phyloP scores from a whole-genome alignment of 2,113 vertebrate species.

The Xiphias gladius region DNA sequence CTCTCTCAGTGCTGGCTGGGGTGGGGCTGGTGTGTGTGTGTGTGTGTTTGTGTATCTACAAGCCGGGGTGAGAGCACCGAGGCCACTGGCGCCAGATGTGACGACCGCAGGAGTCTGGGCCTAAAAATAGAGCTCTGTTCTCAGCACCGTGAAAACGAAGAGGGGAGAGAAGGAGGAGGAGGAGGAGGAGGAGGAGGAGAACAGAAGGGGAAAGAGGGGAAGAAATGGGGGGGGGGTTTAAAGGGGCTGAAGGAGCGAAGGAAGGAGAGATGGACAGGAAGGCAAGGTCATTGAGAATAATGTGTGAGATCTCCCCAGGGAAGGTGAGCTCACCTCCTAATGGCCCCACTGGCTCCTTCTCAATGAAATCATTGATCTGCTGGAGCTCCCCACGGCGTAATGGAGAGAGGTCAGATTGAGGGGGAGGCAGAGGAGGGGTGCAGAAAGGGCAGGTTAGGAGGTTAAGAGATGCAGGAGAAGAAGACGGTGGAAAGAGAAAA shows the following conservation, averaged over 20 bases:
- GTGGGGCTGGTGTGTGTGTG: slow-evolving; percentile 43
- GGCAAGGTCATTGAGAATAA: slow-evolving; percentile 78
- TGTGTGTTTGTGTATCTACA: slow-evolving; percentile 75
- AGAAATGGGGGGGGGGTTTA: slow-evolving; percentile 40
- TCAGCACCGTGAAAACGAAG: slow-evolving; percentile 80
- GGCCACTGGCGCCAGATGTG: slow-evolving; percentile 87
- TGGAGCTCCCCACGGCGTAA: slow-evolving; percentile 59
- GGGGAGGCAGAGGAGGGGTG: slow-evolving; percentile 12
- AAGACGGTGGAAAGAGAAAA: background rate
- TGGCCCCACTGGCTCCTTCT: slow-evolving; percentile 81
- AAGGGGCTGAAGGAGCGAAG: slow-evolving; percentile 38
- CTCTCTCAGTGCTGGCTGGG: slow-evolving; percentile 63
- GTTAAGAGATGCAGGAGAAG: slow-evolving; percentile 18
- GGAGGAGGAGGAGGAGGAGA: slow-evolving; percentile 26
- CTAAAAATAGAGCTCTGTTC: slow-evolving; percentile 87
- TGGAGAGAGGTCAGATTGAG: slow-evolving; percentile 65
- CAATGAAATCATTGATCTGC: slow-evolving; percentile 86
- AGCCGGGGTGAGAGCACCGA: slow-evolving; percentile 75
- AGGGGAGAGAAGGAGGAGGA: slow-evolving; percentile 51
- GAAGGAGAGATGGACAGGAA: slow-evolving; percentile 55
- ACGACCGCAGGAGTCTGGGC: slow-evolving; percentile 84
- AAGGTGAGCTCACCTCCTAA: slow-evolving; percentile 86
- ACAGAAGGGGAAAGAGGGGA: slow-evolving; percentile 27
- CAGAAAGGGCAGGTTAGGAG: slow-evolving; percentile 49
- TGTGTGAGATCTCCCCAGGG: slow-evolving; percentile 70